phyloP scores from a whole-genome alignment of 2,888 invertebrate genomes.

The Ormyrus thymus region DNA sequence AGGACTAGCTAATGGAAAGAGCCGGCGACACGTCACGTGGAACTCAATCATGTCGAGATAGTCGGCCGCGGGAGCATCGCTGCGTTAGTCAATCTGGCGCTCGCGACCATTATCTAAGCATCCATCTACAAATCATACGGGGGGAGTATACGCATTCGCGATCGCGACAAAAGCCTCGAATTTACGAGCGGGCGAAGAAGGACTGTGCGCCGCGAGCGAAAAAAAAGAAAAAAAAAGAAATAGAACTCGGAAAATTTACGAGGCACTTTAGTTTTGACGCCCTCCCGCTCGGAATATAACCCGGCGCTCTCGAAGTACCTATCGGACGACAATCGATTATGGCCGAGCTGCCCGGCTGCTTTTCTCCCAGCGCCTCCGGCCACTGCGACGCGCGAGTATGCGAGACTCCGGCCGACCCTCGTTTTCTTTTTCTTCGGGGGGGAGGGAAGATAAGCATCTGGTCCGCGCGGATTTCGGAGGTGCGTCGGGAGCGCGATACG shows the following conservation, averaged over 20 bases:
- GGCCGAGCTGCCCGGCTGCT: not conserved
- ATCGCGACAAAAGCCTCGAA: slow-evolving; percentile 39
- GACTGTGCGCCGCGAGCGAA: not conserved
- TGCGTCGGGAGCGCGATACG: slow-evolving; percentile 28
- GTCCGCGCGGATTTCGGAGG: not conserved
- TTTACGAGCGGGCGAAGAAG: slow-evolving; percentile 19
- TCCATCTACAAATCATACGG: slow-evolving; percentile 46
- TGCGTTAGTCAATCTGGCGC: too few species aligned
- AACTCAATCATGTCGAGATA: slow-evolving; percentile 1
- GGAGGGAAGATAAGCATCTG: slow-evolving; percentile 21
- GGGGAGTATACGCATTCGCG: not conserved
- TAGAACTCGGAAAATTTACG: slow-evolving; percentile 25
- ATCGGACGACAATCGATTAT: slow-evolving; percentile 31
- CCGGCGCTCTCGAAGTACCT: slow-evolving; percentile 6
- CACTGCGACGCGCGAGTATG: not conserved
- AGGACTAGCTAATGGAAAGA: not conserved
- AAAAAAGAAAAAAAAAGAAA: not conserved
- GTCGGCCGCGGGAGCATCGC: not conserved
- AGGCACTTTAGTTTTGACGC: slow-evolving; percentile 48
- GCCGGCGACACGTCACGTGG: not conserved
- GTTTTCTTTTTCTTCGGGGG: not conserved
- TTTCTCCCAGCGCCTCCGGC: not conserved
- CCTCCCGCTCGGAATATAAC: slow-evolving; percentile 7
- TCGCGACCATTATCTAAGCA: not conserved
- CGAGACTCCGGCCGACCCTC: slow-evolving; percentile 7